Conservation (phyloP, 2,113 vertebrate species). For the Cyanocitta stelleri region DNA sequence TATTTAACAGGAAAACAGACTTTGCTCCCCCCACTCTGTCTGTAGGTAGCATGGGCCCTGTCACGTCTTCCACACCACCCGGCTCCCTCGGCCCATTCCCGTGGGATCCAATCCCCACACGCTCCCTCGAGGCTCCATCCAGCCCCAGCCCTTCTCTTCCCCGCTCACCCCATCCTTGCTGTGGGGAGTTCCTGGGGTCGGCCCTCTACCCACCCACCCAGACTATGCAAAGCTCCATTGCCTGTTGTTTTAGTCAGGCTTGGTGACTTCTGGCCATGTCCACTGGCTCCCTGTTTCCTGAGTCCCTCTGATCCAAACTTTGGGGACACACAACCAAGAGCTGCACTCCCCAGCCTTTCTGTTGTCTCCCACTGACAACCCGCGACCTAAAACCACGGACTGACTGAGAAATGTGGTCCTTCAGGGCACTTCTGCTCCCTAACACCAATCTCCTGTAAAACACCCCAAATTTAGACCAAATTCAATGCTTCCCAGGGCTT, state of each 20-base stretch:
- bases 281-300: not conserved
- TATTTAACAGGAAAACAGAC: not conserved
- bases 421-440: not conserved
- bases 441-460: not conserved
- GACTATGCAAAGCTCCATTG: slow-evolving; percentile 40
- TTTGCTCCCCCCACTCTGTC: not conserved
- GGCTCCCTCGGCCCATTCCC: not conserved
- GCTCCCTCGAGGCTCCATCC: not conserved
- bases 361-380: not conserved
- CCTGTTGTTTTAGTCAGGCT: slow-evolving; percentile 16
- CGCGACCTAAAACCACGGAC: rapidly evolving
- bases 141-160: not conserved
- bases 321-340: not conserved
- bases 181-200: not conserved
- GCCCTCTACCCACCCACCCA: not conserved
- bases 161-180: not conserved
- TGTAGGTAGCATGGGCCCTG: not conserved
- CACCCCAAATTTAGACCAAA: not conserved
- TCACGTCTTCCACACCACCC: not conserved
- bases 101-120: rapidly evolving
- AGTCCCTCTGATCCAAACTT: not conserved
- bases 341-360: not conserved
- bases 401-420: not conserved
- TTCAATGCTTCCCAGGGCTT: not conserved
- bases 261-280: slow-evolving; percentile 8